These are phyloP conservation scores for Chlorospingus flavigularis DNA, from an alignment of 2,797 vertebrate species.

Conservation along the genomic window DNA sequence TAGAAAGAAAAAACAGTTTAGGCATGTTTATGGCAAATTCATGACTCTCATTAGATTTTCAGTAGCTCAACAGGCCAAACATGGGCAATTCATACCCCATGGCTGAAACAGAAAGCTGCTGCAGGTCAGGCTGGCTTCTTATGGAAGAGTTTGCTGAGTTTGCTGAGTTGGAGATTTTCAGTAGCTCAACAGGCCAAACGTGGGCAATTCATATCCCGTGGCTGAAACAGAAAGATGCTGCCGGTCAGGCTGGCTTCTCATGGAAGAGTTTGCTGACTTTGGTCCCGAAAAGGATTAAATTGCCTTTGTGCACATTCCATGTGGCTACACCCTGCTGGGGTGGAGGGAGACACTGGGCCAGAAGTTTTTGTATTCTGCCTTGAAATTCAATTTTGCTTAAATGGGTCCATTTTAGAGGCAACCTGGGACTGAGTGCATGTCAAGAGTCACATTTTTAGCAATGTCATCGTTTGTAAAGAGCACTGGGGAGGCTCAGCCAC, in stretches of 20 bases:
- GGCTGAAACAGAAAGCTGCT: neutral
- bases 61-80: neutral
- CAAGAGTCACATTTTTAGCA: neutral
- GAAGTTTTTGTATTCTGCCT: neutral
- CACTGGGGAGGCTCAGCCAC: neutral
- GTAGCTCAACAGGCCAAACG: neutral
- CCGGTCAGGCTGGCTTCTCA: neutral
- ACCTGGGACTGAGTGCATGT: rapidly evolving
- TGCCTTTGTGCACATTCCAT: neutral
- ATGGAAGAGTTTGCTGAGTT: neutral
- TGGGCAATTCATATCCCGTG: neutral
- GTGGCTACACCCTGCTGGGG: neutral
- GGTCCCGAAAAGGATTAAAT: neutral
- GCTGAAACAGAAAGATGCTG: neutral
- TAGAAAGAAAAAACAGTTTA: neutral
- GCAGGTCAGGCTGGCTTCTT: neutral
- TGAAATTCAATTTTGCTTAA: neutral
- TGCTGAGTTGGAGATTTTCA: neutral
- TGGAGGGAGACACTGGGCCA: neutral
- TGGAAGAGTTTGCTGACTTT: neutral
- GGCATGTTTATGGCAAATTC: neutral
- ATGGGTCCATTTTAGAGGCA: neutral
- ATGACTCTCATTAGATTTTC: neutral
- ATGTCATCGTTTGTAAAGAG: neutral
- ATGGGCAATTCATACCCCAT: neutral